phyloP scores from a whole-genome alignment of 2,797 vertebrate species.

The Halcyon badia region DNA sequence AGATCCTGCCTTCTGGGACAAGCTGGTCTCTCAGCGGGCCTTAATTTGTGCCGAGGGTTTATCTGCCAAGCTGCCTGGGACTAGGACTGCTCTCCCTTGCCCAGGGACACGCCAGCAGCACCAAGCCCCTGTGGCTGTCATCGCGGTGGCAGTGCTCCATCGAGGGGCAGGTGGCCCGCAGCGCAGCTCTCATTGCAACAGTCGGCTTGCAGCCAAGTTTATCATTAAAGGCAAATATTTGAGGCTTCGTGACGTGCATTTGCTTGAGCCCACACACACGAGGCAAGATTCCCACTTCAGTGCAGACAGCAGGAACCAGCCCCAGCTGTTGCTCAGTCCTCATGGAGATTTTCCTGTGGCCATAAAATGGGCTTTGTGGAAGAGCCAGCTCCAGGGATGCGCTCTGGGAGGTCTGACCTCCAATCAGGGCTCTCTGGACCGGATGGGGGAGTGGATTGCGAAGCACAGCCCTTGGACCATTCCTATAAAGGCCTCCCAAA shows the following conservation, averaged over 20 bases:
- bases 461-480: background rate
- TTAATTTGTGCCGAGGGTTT: background rate
- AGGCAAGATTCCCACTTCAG: background rate
- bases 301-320: background rate
- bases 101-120: accelerated
- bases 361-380: accelerated
- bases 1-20: background rate
- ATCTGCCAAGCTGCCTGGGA: background rate
- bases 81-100: background rate
- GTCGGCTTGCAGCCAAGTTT: background rate
- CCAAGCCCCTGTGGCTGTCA: accelerated
- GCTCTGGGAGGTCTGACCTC: background rate
- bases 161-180: background rate
- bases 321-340: constrained; percentile 3
- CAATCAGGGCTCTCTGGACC: accelerated
- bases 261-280: background rate
- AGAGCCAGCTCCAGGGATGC: accelerated
- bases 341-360: background rate
- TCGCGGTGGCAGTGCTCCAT: background rate
- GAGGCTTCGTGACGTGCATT: background rate
- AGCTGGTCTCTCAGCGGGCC: background rate
- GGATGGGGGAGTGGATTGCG: background rate
- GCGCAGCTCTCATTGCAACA: accelerated
- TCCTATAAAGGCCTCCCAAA: background rate
- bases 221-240: constrained; percentile 6